These are phyloP conservation scores for Holocentrus rufus DNA, from an alignment of 2,797 vertebrate species.

Conservation along the genomic window DNA sequence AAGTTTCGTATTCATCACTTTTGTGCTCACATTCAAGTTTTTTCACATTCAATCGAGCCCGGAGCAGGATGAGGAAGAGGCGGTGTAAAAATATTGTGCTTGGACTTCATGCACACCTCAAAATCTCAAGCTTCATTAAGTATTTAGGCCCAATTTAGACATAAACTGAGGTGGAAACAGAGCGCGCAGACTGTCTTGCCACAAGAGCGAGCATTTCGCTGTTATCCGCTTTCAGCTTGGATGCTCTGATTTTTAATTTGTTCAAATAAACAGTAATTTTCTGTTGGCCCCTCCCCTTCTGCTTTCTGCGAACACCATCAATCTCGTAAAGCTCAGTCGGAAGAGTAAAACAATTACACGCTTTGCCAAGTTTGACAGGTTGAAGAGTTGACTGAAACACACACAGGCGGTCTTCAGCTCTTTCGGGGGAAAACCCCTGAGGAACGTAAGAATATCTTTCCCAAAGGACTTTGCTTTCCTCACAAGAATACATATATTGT, in stretches of 20 bases:
- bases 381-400: constrained; percentile 48
- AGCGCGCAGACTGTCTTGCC: constrained; percentile 14
- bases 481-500: constrained; percentile 9
- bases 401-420: constrained; percentile 18
- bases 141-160: constrained; percentile 47
- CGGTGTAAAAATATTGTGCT: constrained; percentile 48
- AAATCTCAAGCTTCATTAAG: constrained; percentile 56
- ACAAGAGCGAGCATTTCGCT: constrained; percentile 26
- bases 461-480: constrained; percentile 34
- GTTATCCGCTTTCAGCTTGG: constrained; percentile 51
- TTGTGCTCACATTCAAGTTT: constrained; percentile 20
- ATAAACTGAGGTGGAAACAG: constrained; percentile 42
- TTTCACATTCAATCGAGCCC: constrained; percentile 34
- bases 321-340: constrained; percentile 56
- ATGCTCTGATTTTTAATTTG: constrained; percentile 62
- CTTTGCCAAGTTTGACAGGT: constrained; percentile 70
- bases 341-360: constrained; percentile 76
- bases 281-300: constrained; percentile 32
- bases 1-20: constrained; percentile 39
- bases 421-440: constrained; percentile 1
- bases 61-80: constrained; percentile 38
- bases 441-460: constrained; percentile 42
- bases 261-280: constrained; percentile 64
- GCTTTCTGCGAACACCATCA: constrained; percentile 55
- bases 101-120: constrained; percentile 41